Conservation (phyloP, 2,797 vertebrate genomes). For the Melanotaenia trifasciata region DNA sequence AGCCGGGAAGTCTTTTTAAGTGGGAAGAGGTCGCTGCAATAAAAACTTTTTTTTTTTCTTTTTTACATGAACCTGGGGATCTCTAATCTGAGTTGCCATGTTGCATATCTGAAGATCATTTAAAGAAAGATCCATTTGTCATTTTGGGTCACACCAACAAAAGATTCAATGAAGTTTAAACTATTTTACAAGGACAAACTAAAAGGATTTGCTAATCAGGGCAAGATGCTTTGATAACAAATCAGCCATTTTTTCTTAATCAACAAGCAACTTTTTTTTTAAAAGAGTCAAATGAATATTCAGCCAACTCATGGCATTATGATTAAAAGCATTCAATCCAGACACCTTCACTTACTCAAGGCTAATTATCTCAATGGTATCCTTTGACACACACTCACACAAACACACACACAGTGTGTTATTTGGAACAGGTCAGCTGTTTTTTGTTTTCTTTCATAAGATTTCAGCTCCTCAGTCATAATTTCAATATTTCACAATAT, state of each 20-base stretch:
- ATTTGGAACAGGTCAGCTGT: neutral
- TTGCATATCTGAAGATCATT: slow-evolving; percentile 3
- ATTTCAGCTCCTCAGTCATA: neutral
- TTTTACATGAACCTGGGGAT: slow-evolving; percentile 13
- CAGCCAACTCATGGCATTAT: slow-evolving; percentile 17
- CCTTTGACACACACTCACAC: neutral
- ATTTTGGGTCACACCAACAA: slow-evolving; percentile 11
- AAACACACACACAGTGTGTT: neutral
- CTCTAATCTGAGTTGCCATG: neutral
- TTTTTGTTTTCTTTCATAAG: neutral
- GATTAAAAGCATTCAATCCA: slow-evolving; percentile 44
- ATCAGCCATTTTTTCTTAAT: neutral
- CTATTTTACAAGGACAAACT: neutral
- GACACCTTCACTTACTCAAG: slow-evolving; percentile 35
- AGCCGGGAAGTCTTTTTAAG: slow-evolving; percentile 35
- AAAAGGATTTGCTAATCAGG: neutral
- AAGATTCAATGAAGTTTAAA: neutral
- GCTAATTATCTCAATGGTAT: slow-evolving; percentile 8
- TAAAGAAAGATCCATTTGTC: slow-evolving; percentile 4
- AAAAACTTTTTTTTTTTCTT: neutral
- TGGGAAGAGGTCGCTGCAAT: slow-evolving; percentile 18
- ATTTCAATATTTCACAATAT: neutral
- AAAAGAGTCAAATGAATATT: neutral
- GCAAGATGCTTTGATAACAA: neutral
- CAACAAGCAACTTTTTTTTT: neutral